These are phyloP conservation scores for Perca flavescens DNA, from an alignment of 2,113 vertebrate species.

Conservation along the genomic window DNA sequence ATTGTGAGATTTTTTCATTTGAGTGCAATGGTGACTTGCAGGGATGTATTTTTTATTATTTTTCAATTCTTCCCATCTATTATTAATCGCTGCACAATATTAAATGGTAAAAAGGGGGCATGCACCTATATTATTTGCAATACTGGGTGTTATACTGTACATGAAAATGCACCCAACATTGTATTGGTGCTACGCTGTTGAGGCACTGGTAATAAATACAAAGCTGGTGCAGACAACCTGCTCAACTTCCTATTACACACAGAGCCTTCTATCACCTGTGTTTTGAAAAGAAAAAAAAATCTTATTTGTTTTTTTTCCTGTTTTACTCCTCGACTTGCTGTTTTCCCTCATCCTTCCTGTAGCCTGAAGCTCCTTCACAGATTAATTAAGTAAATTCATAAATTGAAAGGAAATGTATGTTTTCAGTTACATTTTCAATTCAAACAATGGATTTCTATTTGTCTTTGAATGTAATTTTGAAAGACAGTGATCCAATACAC, in stretches of 20 bases:
- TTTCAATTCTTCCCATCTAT: slow-evolving; percentile 40
- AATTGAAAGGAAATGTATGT: slow-evolving; percentile 48
- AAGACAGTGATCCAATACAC: slow-evolving; percentile 62
- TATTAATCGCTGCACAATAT: slow-evolving; percentile 22
- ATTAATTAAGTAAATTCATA: slow-evolving; percentile 39
- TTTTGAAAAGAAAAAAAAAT: slow-evolving; percentile 6
- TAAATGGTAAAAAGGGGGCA: slow-evolving; percentile 9
- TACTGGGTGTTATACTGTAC: slow-evolving; percentile 33
- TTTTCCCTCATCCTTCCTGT: slow-evolving; percentile 13
- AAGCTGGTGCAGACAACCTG: slow-evolving; percentile 21
- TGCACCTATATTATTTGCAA: slow-evolving; percentile 21
- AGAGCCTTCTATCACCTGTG: slow-evolving; percentile 31
- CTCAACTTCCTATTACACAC: slow-evolving; percentile 17
- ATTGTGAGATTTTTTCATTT: slow-evolving; percentile 35
- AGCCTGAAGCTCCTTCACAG: slow-evolving; percentile 5
- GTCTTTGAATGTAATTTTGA: slow-evolving; percentile 66
- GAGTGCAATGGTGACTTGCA: slow-evolving; percentile 53
- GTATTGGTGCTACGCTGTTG: slow-evolving; percentile 46
- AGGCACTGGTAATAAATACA: slow-evolving; percentile 26
- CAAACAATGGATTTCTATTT: slow-evolving; percentile 55
- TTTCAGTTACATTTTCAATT: slow-evolving; percentile 53
- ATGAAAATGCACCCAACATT: slow-evolving; percentile 16
- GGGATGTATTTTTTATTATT: slow-evolving; percentile 25
- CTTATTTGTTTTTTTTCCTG: slow-evolving; percentile 37
- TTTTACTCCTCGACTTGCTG: slow-evolving; percentile 19